Base-by-base conservation (phyloP, 2,797 vertebrate species). In the Coracias cyanogaster region DNA sequence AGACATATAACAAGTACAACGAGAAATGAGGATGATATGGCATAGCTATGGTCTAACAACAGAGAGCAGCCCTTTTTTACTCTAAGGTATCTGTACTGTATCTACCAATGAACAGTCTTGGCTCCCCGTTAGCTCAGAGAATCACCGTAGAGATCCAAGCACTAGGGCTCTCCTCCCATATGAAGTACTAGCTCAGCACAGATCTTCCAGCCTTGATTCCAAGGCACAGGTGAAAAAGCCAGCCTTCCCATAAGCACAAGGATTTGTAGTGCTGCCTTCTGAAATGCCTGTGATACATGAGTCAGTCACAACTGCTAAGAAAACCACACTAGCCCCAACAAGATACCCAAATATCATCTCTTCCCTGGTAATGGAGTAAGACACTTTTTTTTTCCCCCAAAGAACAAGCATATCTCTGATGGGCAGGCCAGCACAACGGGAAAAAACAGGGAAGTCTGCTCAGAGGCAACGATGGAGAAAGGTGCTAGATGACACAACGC, bases 251-350 rank as follows among this genome's bases (percentile, higher is more conserved):
- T 39, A 19, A 49, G 54, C 52, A 43, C 6, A 37, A 62, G 45
- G 20, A 45, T 71, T 19, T 61, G 37, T 12, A 26, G 26, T 17
- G 28, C 28, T 91, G 79, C 33, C 41, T 61, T 57, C 49, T 0
- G 4, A 78, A 81, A 39, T 3, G 15, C 39, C 62, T 16, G 29
- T 5, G 8, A 58, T 13, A 21, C 0, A 0, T 0, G 2, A 71
- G 8, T 33, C 61, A 62, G 41, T 26, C 55, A 31, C 37, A 84
- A 4, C 29, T 61, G 45, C 81, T 39, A 41, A n/a, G 61, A 73
- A 85, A 78, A 48, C 29, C 58, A 82, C 22, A n/a, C 19, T 19
- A 67, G 65, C 35, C 37, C 78, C 51, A 14, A 43, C 24, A 64
- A 82, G 18, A 49, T 20, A 71, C 31, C n/a, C 7, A 20, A 52